phyloP scores from a whole-genome alignment of 1,140 invertebrate genomes.

The Cryptotermes secundus region DNA sequence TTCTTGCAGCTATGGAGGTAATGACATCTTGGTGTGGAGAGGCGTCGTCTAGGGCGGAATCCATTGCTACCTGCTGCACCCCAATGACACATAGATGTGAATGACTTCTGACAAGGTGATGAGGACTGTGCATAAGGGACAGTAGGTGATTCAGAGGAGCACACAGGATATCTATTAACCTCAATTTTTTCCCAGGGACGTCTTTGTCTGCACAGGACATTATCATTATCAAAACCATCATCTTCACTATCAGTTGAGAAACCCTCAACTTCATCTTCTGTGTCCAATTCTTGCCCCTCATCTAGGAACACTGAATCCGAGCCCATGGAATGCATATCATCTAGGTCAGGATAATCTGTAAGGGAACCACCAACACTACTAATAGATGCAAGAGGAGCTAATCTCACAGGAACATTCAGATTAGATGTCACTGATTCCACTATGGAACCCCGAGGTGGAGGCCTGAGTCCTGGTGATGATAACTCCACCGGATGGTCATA shows the following conservation, averaged over 20 bases:
- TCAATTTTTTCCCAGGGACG: constrained; percentile 30
- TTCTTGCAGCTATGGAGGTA: not conserved
- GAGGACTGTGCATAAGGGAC: constrained; percentile 32
- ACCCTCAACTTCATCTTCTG: constrained; percentile 76
- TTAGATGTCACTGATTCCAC: not conserved
- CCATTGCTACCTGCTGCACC: not conserved
- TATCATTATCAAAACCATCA: constrained; percentile 41
- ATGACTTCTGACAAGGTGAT: constrained; percentile 24
- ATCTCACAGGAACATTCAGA: constrained; percentile 41
- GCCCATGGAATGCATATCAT: constrained; percentile 54
- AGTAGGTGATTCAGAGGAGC: constrained; percentile 18
- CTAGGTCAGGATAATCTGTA: constrained; percentile 53
- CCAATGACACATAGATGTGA: constrained; percentile 29
- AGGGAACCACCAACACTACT: constrained; percentile 69
- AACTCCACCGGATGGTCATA: constrained; percentile 44
- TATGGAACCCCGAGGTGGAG: not conserved
- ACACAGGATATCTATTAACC: not conserved
- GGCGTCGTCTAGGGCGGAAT: constrained; percentile 26
- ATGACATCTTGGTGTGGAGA: constrained; percentile 21
- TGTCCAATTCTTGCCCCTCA: constrained; percentile 62
- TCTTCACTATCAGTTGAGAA: constrained; percentile 76
- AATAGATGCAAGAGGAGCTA: constrained; percentile 74
- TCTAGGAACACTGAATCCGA: constrained; percentile 71
- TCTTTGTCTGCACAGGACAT: not conserved
- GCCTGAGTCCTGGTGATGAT: constrained; percentile 38